Conservation (phyloP, 1,140 invertebrate genomes). For the Drosophila gunungcola region DNA sequence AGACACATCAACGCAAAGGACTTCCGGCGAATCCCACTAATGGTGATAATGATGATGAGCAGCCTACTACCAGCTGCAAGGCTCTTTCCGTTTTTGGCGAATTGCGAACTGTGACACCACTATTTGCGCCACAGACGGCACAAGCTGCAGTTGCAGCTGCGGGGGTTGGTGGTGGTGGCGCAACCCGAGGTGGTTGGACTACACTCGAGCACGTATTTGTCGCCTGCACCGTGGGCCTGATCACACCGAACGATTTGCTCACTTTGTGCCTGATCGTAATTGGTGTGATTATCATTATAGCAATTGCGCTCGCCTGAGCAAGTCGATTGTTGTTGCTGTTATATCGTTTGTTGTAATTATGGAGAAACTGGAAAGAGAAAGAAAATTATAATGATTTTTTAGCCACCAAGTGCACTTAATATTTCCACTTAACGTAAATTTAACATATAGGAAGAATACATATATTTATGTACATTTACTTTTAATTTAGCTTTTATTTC, state of each 20-base stretch:
- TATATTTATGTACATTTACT: conserved; percentile 37
- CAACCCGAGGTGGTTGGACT: conserved; percentile 57
- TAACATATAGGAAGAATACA: conserved; percentile 18
- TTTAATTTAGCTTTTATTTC: conserved; percentile 40
- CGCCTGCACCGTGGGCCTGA: conserved; percentile 81
- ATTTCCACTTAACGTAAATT: conserved; percentile 38
- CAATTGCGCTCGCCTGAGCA: conserved; percentile 85
- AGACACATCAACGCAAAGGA: conserved; percentile 49
- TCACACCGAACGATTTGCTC: conserved; percentile 87
- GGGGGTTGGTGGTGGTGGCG: conserved; percentile 28
- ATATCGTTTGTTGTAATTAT: conserved; percentile 60
- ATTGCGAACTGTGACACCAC: conserved; percentile 37
- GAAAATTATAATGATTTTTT: conserved; percentile 34
- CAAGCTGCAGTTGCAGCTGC: neutral
- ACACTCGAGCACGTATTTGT: conserved; percentile 81
- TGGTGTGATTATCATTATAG: conserved; percentile 89
- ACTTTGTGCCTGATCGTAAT: conserved; percentile 89
- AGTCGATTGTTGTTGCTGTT: conserved; percentile 38
- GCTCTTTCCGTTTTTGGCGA: conserved; percentile 74
- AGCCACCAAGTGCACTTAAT: conserved; percentile 57
- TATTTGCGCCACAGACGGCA: neutral
- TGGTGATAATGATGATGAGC: conserved; percentile 22
- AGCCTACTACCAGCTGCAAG: conserved; percentile 65
- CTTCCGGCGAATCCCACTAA: conserved; percentile 51
- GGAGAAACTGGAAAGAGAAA: conserved; percentile 23